A percentile compares a stretch with the other conserved stretches of the same genome.
Evolutionary conservation across 2,797 vertebrate genomes (phyloP).

Genomic region (Sciurus vulgaris): DNA sequence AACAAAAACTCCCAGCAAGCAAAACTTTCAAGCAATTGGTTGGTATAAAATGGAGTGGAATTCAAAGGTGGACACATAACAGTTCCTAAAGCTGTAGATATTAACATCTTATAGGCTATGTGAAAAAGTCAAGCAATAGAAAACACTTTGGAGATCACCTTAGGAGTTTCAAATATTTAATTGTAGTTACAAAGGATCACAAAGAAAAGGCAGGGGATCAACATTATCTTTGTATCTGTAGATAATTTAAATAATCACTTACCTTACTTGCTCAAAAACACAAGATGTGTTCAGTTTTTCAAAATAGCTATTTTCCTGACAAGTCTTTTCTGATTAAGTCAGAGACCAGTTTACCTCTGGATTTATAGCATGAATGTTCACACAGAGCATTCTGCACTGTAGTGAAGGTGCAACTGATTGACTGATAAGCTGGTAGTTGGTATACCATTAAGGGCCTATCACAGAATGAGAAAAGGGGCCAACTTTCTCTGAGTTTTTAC

Average conservation of each 20-base stretch:
- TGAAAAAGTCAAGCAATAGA: background rate
- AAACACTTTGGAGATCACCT: constrained; percentile 22
- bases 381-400: background rate
- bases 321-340: background rate
- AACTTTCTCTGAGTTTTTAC: background rate
- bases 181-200: background rate
- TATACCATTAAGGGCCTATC: background rate
- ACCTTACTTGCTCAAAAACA: background rate
- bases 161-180: constrained; percentile 22
- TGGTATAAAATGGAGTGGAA: background rate
- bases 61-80: background rate
- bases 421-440: background rate
- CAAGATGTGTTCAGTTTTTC: background rate
- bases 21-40: constrained; percentile 22
- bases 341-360: background rate
- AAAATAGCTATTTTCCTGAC: background rate
- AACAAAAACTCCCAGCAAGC: constrained; percentile 14
- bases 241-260: background rate
- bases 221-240: background rate
- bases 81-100: background rate
- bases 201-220: background rate
- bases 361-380: background rate
- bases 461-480: background rate
- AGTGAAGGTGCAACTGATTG: background rate
- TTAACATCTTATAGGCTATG: background rate